Conservation (phyloP, 2,797 vertebrate species). For the Erethizon dorsatum region DNA sequence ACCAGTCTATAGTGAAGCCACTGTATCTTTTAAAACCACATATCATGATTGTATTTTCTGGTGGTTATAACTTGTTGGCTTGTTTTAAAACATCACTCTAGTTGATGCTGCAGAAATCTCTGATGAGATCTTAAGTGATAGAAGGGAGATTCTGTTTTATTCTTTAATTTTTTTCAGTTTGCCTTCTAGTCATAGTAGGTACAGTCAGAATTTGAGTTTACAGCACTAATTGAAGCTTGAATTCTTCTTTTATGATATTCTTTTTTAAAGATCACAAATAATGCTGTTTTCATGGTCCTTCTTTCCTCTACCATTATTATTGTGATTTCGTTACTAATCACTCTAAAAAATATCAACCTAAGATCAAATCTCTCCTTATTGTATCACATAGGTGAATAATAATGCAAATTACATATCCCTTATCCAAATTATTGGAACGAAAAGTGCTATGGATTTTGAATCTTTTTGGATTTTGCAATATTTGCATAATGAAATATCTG, state of each 20-base stretch:
- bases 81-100: neutral
- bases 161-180: neutral
- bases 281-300: neutral
- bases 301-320: neutral
- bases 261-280: slow-evolving; percentile 35
- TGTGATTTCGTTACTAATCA: neutral
- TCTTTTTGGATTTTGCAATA: neutral
- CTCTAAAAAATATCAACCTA: neutral
- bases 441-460: neutral
- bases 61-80: neutral
- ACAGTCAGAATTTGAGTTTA: neutral
- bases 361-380: neutral
- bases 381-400: neutral
- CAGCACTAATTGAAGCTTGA: neutral
- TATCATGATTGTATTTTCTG: neutral
- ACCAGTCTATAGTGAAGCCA: neutral
- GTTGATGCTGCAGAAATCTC: neutral
- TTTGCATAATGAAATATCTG: neutral
- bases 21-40: neutral
- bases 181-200: neutral
- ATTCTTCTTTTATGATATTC: slow-evolving; percentile 52
- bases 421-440: neutral
- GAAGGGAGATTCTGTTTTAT: neutral
- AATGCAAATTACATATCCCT: too few species aligned
- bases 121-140: neutral